Conservation (phyloP, 2,888 invertebrate genomes). For the Danaus chrysippus region DNA sequence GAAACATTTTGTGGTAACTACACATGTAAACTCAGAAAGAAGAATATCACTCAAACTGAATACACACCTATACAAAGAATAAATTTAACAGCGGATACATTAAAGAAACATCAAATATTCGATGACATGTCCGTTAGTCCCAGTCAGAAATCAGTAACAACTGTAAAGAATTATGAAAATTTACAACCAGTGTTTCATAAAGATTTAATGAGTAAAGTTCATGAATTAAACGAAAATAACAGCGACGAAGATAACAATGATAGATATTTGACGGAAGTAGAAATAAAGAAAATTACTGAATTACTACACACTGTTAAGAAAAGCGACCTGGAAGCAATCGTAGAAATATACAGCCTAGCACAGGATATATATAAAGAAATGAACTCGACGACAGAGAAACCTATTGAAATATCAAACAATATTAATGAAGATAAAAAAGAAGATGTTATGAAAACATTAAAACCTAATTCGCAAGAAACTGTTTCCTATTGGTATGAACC, state of each 20-base stretch:
- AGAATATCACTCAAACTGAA: slow-evolving; percentile 38
- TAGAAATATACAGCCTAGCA: slow-evolving; percentile 67
- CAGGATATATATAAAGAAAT: slow-evolving; percentile 67
- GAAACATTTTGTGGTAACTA: slow-evolving; percentile 68
- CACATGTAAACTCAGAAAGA: slow-evolving; percentile 58
- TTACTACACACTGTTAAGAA: slow-evolving; percentile 60
- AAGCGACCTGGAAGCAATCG: slow-evolving; percentile 65
- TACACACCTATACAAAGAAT: slow-evolving; percentile 42
- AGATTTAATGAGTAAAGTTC: slow-evolving; percentile 24
- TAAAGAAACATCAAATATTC: slow-evolving; percentile 13
- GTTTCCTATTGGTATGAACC: slow-evolving; percentile 54
- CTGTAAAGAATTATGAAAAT: slow-evolving; percentile 29
- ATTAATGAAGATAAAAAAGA: slow-evolving; percentile 16
- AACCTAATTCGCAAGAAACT: slow-evolving; percentile 25
- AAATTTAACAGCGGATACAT: slow-evolving; percentile 40
- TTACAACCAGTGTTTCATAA: slow-evolving; percentile 24
- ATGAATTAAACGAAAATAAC: slow-evolving; percentile 16
- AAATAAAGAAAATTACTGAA: slow-evolving; percentile 57
- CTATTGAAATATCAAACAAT: slow-evolving; percentile 32
- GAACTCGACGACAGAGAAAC: slow-evolving; percentile 41
- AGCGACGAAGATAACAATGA: slow-evolving; percentile 37
- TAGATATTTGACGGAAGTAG: slow-evolving; percentile 57
- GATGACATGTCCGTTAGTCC: slow-evolving; percentile 32
- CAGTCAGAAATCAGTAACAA: slow-evolving; percentile 29
- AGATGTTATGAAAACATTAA: background rate